A percentile compares a stretch with the other conserved stretches of the same genome.
phyloP scores from a whole-genome alignment of 2,797 vertebrate genomes.

The Holocentrus rufus region DNA sequence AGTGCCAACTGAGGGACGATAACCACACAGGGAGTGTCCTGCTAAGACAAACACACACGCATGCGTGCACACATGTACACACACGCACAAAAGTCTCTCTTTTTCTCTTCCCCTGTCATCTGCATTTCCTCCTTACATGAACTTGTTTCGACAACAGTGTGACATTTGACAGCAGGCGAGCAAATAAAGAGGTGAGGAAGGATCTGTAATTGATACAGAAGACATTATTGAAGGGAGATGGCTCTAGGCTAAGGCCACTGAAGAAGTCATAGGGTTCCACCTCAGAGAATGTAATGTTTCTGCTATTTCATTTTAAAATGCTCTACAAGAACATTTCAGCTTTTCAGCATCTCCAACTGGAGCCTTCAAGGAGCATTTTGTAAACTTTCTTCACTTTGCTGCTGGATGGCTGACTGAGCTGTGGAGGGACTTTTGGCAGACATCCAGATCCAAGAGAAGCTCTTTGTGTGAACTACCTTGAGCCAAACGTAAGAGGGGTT shows the following conservation, averaged over 20 bases:
- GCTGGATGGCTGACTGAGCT: constrained; percentile 53
- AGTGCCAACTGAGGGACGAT: constrained; percentile 62
- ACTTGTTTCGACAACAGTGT: constrained; percentile 49
- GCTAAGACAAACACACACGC: neutral
- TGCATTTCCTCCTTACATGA: constrained; percentile 74
- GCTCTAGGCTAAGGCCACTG: constrained; percentile 5
- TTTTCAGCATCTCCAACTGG: neutral
- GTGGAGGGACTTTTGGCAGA: constrained; percentile 32
- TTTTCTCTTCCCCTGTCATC: constrained; percentile 61
- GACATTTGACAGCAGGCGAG: constrained; percentile 58
- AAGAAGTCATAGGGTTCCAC: neutral
- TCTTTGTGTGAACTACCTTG: neutral
- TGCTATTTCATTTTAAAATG: neutral
- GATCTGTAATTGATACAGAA: neutral
- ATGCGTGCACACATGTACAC: constrained; percentile 15
- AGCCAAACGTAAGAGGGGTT: neutral
- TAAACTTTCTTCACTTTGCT: constrained; percentile 1
- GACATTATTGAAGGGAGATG: neutral
- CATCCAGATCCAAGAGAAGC: constrained; percentile 51
- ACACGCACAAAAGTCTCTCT: constrained; percentile 6
- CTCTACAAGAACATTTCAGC: neutral
- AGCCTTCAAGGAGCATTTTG: constrained; percentile 22
- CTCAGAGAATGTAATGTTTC: neutral
- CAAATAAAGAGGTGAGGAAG: constrained; percentile 24
- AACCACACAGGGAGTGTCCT: constrained; percentile 71